These are phyloP conservation scores for Toxotes chatareus DNA, from an alignment of 2,113 vertebrate genomes.

Conservation along the genomic window DNA sequence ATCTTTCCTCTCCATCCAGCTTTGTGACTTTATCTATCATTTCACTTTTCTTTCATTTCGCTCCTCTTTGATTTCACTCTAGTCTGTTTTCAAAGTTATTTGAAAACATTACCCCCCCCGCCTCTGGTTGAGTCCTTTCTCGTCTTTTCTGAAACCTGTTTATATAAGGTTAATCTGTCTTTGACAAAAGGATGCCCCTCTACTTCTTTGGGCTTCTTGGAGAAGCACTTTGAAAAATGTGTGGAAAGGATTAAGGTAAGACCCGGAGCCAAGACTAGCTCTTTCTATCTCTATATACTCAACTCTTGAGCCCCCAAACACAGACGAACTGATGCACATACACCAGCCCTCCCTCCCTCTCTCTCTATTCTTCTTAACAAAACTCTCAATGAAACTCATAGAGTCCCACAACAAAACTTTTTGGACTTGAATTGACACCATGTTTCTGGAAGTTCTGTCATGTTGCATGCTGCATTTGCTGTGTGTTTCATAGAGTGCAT, in stretches of 20 bases:
- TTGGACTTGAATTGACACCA: conserved; percentile 2
- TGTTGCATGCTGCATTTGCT: neutral
- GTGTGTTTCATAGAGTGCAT: neutral
- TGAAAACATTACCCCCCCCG: conserved; percentile 38
- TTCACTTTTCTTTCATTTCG: conserved; percentile 56
- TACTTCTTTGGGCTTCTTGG: conserved; percentile 66
- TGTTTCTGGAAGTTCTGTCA: neutral
- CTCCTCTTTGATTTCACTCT: conserved; percentile 55
- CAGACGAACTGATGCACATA: conserved; percentile 55
- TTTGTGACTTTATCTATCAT: conserved; percentile 65
- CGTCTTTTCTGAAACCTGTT: conserved; percentile 67
- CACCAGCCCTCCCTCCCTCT: conserved; percentile 23
- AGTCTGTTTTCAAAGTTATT: conserved; percentile 63
- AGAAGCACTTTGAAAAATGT: conserved; percentile 75
- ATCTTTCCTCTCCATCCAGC: conserved; percentile 58
- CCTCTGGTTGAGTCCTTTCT: conserved; percentile 53
- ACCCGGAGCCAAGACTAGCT: conserved; percentile 68
- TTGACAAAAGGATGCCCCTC: conserved; percentile 74
- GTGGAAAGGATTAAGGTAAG: conserved; percentile 81
- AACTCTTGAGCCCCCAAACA: conserved; percentile 67
- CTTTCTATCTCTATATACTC: conserved; percentile 62
- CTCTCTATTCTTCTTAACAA: conserved; percentile 54
- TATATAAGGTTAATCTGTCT: conserved; percentile 79
- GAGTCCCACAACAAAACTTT: conserved; percentile 57
- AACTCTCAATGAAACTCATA: conserved; percentile 49